phyloP scores from a whole-genome alignment of 2,797 vertebrate genomes.

The Crossoptilon crossoptilon region DNA sequence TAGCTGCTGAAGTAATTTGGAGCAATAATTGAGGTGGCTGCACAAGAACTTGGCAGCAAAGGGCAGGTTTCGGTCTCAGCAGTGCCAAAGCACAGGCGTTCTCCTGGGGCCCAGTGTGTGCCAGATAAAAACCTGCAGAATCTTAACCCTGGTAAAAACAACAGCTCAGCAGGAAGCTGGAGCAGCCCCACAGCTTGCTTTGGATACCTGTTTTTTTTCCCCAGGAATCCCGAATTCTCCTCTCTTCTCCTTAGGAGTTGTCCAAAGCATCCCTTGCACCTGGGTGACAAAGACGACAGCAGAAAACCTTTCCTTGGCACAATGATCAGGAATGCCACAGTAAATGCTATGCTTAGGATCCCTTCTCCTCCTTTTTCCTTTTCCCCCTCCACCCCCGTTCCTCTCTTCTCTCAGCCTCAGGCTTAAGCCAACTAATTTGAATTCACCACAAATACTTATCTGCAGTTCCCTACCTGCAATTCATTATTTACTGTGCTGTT shows the following conservation, averaged over 20 bases:
- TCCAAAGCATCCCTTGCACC: background rate
- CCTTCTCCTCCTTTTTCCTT: background rate
- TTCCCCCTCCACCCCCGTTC: background rate
- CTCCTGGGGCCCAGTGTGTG: background rate
- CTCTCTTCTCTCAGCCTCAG: background rate
- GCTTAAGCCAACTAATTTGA: conserved; percentile 42
- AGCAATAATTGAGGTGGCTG: background rate
- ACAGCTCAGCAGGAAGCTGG: background rate
- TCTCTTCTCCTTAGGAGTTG: background rate
- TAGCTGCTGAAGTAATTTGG: background rate
- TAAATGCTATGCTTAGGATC: background rate
- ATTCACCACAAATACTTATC: conserved; percentile 56
- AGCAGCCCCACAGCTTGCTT: background rate
- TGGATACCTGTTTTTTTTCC: background rate
- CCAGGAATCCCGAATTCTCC: background rate
- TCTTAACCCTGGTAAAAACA: background rate
- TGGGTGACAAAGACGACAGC: rapidly evolving
- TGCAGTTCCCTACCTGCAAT: conserved; percentile 50
- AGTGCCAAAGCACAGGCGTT: background rate
- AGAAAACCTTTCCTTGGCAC: background rate
- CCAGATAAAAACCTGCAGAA: background rate
- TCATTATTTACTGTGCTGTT: conserved; percentile 64
- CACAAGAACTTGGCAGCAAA: background rate
- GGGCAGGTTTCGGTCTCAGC: background rate
- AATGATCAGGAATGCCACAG: rapidly evolving